These are phyloP conservation scores for Drosophila hamatofila DNA, from an alignment of 2,888 invertebrate species.

Conservation along the genomic window DNA sequence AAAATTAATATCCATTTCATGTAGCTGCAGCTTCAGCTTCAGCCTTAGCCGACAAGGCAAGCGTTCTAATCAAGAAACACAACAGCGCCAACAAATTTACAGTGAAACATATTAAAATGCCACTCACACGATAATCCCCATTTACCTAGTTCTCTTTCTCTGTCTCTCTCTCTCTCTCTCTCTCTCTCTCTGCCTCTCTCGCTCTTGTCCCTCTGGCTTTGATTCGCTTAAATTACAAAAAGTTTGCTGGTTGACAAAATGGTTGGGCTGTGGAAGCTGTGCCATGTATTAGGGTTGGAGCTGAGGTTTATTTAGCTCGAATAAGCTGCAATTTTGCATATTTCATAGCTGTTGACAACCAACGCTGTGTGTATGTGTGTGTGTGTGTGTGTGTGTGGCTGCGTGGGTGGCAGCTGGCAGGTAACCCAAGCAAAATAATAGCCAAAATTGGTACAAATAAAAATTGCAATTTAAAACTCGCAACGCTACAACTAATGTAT, in stretches of 20 bases:
- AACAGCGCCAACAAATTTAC: slow-evolving; percentile 56
- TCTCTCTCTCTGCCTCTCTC: not conserved
- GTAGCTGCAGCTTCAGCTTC: slow-evolving; percentile 29
- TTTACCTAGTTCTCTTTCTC: slow-evolving; percentile 14
- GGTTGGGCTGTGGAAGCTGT: slow-evolving; percentile 27
- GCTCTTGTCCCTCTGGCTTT: not conserved
- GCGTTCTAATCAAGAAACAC: slow-evolving; percentile 37
- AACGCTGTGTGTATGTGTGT: not conserved
- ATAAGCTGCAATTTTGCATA: slow-evolving; percentile 80
- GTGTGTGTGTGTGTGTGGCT: slow-evolving; percentile 1
- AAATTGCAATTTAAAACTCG: slow-evolving; percentile 74
- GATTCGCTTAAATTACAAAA: slow-evolving; percentile 48
- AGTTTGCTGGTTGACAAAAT: slow-evolving; percentile 64
- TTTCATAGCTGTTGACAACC: slow-evolving; percentile 73
- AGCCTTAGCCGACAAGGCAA: slow-evolving; percentile 37
- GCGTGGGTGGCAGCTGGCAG: slow-evolving; percentile 33
- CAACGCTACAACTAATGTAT: slow-evolving; percentile 15
- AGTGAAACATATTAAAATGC: slow-evolving; percentile 77
- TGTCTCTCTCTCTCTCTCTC: not conserved
- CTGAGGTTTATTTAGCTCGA: slow-evolving; percentile 66
- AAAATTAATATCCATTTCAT: slow-evolving; percentile 77
- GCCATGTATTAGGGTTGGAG: slow-evolving; percentile 23
- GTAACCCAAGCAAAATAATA: slow-evolving; percentile 73
- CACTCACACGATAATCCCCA: slow-evolving; percentile 74
- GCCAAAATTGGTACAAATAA: slow-evolving; percentile 76